These are phyloP conservation scores for Tragelaphus buxtoni DNA, from an alignment of 2,113 vertebrate genomes.

Conservation along the genomic window DNA sequence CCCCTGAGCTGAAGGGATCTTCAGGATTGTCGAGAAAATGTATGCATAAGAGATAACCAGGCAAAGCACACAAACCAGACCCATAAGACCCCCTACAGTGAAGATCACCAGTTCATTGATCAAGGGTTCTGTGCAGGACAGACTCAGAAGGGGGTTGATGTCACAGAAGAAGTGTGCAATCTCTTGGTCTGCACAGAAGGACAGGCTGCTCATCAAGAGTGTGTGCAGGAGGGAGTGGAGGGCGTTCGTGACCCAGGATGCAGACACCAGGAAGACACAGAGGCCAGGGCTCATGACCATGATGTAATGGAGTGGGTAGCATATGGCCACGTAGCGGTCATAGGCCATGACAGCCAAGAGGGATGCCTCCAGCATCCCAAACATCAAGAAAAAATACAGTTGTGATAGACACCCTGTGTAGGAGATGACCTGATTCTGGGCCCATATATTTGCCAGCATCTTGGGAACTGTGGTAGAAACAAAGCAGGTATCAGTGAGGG, in stretches of 20 bases:
- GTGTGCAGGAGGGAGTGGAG: conserved; percentile 46
- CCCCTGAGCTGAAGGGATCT: conserved; percentile 40
- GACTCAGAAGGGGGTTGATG: conserved; percentile 31
- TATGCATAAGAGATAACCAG: conserved; percentile 21
- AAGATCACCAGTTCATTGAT: conserved; percentile 20
- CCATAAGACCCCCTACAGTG: not conserved
- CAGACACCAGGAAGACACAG: not conserved
- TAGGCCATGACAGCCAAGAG: conserved; percentile 64
- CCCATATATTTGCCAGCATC: conserved; percentile 47
- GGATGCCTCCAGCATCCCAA: conserved; percentile 48
- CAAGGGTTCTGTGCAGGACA: conserved; percentile 42
- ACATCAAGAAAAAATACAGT: conserved; percentile 58
- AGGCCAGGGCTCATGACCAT: conserved; percentile 53
- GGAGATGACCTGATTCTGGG: conserved; percentile 43
- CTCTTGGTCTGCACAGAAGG: conserved; percentile 18
- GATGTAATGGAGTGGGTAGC: conserved; percentile 51
- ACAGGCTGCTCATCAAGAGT: conserved; percentile 18
- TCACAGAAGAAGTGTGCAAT: conserved; percentile 55
- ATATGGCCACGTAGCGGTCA: conserved; percentile 59
- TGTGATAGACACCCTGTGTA: conserved; percentile 53
- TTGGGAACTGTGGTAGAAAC: conserved; percentile 57
- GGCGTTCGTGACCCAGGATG: not conserved
- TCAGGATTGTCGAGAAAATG: conserved; percentile 4
- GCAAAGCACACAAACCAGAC: not conserved
- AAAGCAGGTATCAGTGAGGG: conserved; percentile 12